Evolutionary conservation across 2,113 vertebrate species (phyloP).

Genomic region (Ifrita kowaldi): DNA sequence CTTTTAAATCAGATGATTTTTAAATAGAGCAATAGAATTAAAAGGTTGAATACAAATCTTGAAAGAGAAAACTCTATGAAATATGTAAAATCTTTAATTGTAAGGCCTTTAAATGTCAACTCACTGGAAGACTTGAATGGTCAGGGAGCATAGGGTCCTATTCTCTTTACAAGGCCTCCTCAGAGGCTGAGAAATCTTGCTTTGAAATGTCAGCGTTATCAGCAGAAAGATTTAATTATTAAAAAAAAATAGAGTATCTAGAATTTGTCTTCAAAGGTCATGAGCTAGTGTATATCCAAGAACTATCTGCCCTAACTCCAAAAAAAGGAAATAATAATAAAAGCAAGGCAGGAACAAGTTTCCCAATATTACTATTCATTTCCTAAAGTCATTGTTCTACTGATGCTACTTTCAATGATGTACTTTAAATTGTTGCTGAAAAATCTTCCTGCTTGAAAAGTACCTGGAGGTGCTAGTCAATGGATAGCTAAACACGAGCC

Average conservation of each 20-base stretch:
- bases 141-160: background rate
- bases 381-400: background rate
- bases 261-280: background rate
- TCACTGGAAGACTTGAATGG: background rate
- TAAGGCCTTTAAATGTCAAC: constrained; percentile 19
- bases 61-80: background rate
- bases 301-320: background rate
- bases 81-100: background rate
- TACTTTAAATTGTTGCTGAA: background rate
- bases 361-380: background rate
- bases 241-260: background rate
- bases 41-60: background rate
- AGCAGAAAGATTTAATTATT: background rate
- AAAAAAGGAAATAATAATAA: background rate
- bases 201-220: constrained; percentile 36
- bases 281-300: background rate
- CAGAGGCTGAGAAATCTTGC: background rate
- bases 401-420: background rate
- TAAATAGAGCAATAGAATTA: background rate
- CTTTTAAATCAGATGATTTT: background rate
- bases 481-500: background rate
- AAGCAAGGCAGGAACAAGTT: background rate
- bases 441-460: background rate
- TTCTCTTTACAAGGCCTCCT: background rate
- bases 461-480: accelerated